Conservation (phyloP, 2,888 invertebrate genomes). For the Lepetodrilus schrolli region DNA sequence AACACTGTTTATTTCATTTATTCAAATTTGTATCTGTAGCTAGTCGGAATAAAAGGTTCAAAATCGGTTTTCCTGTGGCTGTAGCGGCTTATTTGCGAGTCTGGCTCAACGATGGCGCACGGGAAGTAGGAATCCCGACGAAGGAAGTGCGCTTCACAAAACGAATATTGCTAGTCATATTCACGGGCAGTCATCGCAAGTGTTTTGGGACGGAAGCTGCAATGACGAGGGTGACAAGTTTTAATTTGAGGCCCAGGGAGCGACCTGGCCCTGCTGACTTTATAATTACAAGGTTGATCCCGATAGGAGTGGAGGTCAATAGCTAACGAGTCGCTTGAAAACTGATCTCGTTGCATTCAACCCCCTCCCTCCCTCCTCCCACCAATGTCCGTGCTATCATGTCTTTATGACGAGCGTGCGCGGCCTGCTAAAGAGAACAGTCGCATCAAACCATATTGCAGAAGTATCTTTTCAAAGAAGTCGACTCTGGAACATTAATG, state of each 20-base stretch:
- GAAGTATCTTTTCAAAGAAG: constrained; percentile 31
- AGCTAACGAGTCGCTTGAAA: neutral
- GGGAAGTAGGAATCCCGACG: constrained; percentile 7
- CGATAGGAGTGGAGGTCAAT: neutral
- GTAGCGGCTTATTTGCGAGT: constrained; percentile 22
- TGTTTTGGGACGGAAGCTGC: constrained; percentile 36
- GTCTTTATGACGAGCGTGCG: neutral
- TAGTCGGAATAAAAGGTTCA: neutral
- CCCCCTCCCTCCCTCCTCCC: neutral
- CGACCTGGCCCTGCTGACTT: constrained; percentile 3
- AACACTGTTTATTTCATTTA: constrained; percentile 41
- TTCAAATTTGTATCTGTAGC: constrained; percentile 41
- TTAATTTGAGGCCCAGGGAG: constrained; percentile 23
- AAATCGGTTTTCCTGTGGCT: constrained; percentile 22
- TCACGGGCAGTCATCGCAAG: constrained; percentile 1
- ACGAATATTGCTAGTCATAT: constrained; percentile 24
- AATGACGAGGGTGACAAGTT: constrained; percentile 35
- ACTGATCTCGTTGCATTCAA: neutral
- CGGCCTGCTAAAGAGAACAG: neutral
- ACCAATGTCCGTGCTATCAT: neutral
- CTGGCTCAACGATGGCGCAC: neutral
- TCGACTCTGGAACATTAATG: constrained; percentile 21
- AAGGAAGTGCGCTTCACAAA: constrained; percentile 4
- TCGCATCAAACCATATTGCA: neutral
- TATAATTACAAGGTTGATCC: neutral